Evolutionary conservation across 2,113 vertebrate genomes (phyloP), one percentile per base, ranked within the genome.

Genomic region (Anguilla rostrata): DNA sequence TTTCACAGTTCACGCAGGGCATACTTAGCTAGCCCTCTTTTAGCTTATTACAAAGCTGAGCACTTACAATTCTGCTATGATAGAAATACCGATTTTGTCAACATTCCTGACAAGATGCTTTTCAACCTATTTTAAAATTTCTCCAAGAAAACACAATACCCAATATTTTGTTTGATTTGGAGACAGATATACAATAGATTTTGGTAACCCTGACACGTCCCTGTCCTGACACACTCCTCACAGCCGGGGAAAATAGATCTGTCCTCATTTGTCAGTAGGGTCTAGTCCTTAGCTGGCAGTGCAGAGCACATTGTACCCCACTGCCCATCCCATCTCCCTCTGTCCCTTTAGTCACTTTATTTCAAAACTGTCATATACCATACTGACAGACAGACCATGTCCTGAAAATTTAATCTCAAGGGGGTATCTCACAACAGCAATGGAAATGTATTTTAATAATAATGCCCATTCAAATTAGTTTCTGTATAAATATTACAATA

Each of bases 231-330:
- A 57, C 56, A 39, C 1, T 86, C 84, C 82, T 91, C 84, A 88
- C 92, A 89, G 84, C 85, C 87, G 14, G 0, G 14, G 89, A 92
- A 87, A 91, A 89, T 86, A 53, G 82, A 88, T 83, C 41, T 41
- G 15, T 84, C 26, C 53, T 9, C 29, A 41, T 78, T 1, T 88
- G 84, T 90, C 89, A 89, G 83, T 81, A 84, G 89, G 88, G 75
- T 87, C 90, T 87, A 93, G 90, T 84, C 90, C 94, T 93, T 91
- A 90, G 90, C 88, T 91, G 94, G 89, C 92, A 92, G 91, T 85
- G 87, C 87, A 89, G 71, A 91, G 86, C 89, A 87, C 88, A 86
- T 14, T 85, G 53, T 71, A 39, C 53, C 56, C 20, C 83, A 57
- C 80, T 57, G 86, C 85, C 83, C 85, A 83, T 57, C 88, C 87